A percentile compares a stretch with the other conserved stretches of the same genome.
phyloP scores from a whole-genome alignment of 2,113 vertebrate genomes.

The Gnathochromis pfefferi region DNA sequence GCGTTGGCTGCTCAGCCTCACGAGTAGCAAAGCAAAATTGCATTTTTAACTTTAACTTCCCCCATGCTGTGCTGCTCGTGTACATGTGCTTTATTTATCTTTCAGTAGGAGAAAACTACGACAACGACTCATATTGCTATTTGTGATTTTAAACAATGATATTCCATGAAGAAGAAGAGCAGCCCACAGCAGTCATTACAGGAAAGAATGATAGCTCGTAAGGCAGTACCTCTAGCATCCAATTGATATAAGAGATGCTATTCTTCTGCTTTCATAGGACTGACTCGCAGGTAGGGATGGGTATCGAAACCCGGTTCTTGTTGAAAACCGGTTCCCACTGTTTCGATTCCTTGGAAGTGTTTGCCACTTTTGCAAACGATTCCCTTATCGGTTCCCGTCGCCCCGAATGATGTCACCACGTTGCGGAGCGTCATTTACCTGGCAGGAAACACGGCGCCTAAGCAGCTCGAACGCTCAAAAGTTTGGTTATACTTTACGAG shows the following conservation, averaged over 20 bases:
- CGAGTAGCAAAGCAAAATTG: neutral
- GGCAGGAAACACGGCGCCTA: fast-evolving
- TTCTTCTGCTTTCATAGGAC: neutral
- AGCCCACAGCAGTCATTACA: neutral
- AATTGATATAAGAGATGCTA: neutral
- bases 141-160: neutral
- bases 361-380: fast-evolving
- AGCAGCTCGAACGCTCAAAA: fast-evolving
- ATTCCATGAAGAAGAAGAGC: neutral
- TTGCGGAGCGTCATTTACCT: neutral
- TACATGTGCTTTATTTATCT: neutral
- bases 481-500: neutral
- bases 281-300: neutral
- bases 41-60: neutral
- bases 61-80: neutral
- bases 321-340: neutral
- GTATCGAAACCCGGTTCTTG: neutral
- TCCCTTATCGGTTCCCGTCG: neutral
- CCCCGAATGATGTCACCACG: fast-evolving
- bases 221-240: neutral
- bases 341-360: fast-evolving
- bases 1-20: neutral
- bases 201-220: neutral
- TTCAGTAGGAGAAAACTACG: neutral
- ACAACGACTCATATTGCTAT: neutral